phyloP scores from a whole-genome alignment of 2,113 vertebrate species.

The Coturnix japonica region DNA sequence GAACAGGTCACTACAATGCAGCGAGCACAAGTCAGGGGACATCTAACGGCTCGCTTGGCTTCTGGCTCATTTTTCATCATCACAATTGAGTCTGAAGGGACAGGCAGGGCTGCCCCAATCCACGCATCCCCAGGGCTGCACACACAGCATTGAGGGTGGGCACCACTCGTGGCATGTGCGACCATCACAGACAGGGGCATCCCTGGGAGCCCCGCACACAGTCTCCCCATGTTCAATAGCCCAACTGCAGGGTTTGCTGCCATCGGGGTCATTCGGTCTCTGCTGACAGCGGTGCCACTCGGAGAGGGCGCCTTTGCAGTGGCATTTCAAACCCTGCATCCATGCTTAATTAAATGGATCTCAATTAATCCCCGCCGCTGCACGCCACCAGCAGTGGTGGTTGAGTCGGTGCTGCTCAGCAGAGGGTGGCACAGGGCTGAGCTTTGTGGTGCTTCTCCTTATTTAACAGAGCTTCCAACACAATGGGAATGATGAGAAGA shows the following conservation, averaged over 20 bases:
- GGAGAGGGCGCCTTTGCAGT: not conserved
- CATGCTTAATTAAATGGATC: not conserved
- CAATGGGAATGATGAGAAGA: not conserved
- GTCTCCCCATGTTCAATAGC: not conserved
- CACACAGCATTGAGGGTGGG: not conserved
- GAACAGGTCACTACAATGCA: constrained; percentile 11
- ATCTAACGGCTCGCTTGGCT: not conserved
- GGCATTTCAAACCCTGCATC: not conserved
- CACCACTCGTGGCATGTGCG: not conserved
- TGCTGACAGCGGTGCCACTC: not conserved
- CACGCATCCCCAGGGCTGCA: fast-evolving
- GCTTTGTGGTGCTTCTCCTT: not conserved
- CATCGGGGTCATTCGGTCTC: not conserved
- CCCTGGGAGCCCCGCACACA: not conserved
- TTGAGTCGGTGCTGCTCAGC: not conserved
- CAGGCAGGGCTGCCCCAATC: not conserved
- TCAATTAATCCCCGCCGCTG: not conserved
- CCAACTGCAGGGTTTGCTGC: not conserved
- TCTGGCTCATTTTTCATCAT: not conserved
- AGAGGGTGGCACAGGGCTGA: not conserved
- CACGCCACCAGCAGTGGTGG: not conserved
- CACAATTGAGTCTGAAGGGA: not conserved
- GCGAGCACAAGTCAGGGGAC: not conserved
- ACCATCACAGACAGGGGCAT: not conserved
- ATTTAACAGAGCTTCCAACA: not conserved